Evolutionary conservation across 2,797 vertebrate species (phyloP).

Genomic region (Lycodopsis pacificus): DNA sequence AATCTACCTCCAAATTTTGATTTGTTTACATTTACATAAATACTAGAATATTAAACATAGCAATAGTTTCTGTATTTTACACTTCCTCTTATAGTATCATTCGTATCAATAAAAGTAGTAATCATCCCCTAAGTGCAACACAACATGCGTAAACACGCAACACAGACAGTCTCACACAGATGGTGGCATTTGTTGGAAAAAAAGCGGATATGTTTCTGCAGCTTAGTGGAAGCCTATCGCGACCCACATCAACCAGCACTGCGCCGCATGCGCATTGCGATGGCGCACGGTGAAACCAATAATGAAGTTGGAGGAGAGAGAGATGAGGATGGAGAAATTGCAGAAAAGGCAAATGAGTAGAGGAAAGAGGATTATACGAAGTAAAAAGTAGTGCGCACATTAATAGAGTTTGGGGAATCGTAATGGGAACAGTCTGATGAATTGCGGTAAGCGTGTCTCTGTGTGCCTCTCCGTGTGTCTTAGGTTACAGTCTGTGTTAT

Average conservation of each 20-base stretch:
- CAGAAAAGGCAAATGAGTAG: constrained; percentile 41
- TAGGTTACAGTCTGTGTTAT: constrained; percentile 41
- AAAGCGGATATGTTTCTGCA: constrained; percentile 24
- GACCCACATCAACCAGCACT: constrained; percentile 22
- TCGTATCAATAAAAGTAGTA: constrained; percentile 39
- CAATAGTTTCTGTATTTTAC: constrained; percentile 16
- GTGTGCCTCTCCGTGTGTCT: constrained; percentile 1
- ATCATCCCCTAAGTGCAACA: constrained; percentile 43
- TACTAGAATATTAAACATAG: not conserved
- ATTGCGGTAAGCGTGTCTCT: constrained; percentile 2
- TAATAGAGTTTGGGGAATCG: constrained; percentile 36
- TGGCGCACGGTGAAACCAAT: constrained; percentile 13
- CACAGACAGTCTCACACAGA: constrained; percentile 50
- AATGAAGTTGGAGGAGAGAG: constrained; percentile 37
- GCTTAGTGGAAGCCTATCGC: constrained; percentile 46
- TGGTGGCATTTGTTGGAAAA: constrained; percentile 47
- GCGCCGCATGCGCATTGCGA: not conserved
- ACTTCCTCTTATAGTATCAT: constrained; percentile 37
- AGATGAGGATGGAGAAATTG: constrained; percentile 43
- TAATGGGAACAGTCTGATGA: constrained; percentile 16
- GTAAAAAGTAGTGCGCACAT: constrained; percentile 54
- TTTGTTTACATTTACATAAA: constrained; percentile 19
- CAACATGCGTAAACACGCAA: not conserved
- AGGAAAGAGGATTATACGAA: constrained; percentile 72
- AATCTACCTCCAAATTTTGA: not conserved